phyloP scores from a whole-genome alignment of 1,140 invertebrate genomes.

The fruit fly (Drosophila melanogaster) region Release_6_plus_ISO1_MT NC_004354.4:2690501-2691000 shows the following conservation, averaged over 20 bases:
- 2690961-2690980: not conserved
- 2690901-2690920: conserved; percentile 86
- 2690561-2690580: conserved; percentile 69
- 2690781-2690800: conserved; percentile 87
- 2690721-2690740: conserved; percentile 88
- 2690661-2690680: not conserved
- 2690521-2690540: conserved; percentile 6
- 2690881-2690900: conserved; percentile 86
- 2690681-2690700: not conserved
- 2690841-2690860: conserved; percentile 69
- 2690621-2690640: not conserved
- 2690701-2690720: conserved; percentile 73
- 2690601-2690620: not conserved
- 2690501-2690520: conserved; percentile 70
- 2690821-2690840: conserved; percentile 67
- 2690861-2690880: conserved; percentile 87
- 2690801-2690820: conserved; percentile 85
- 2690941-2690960: conserved; percentile 1
- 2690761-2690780: conserved; percentile 90
- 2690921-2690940: conserved; percentile 85
- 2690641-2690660: not conserved
- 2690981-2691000: not conserved
- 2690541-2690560: conserved; percentile 44
- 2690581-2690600: not conserved
- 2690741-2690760: conserved; percentile 92